Percentiles rank a stretch among this genome's conserved stretches.
Conservation (phyloP, 2,797 vertebrate species). For the Coregonus suidteri region DNA sequence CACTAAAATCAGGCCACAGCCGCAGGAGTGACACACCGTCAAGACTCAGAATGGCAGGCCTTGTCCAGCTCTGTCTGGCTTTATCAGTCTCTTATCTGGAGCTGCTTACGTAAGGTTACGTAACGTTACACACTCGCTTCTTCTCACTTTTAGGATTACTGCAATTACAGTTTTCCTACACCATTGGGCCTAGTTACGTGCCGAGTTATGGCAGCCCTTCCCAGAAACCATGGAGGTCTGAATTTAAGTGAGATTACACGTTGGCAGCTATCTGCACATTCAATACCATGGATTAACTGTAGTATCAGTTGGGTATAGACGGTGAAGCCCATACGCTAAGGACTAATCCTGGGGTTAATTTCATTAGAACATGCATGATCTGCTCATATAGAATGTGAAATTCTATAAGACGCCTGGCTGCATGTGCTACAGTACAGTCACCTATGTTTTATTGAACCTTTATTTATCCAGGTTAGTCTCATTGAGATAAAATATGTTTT, state of each 20-base stretch:
- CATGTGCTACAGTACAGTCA: neutral
- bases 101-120: slow-evolving; percentile 37
- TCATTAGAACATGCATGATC: slow-evolving; percentile 6
- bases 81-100: slow-evolving; percentile 46
- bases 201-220: neutral
- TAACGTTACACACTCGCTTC: neutral
- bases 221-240: neutral
- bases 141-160: neutral
- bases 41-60: slow-evolving; percentile 58
- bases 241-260: slow-evolving; percentile 1
- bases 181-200: neutral
- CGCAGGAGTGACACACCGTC: slow-evolving; percentile 45
- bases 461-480: no score
- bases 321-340: neutral
- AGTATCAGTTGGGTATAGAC: neutral
- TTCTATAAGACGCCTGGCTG: neutral
- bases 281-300: slow-evolving; percentile 9
- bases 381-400: neutral
- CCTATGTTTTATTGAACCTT: neutral
- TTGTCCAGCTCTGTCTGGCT: slow-evolving; percentile 42
- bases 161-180: neutral
- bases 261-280: neutral
- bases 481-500: no score
- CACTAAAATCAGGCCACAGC: neutral
- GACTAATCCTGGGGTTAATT: neutral